phyloP scores from a whole-genome alignment of 2,888 invertebrate genomes.

The Minunthozetes semirufus region DNA sequence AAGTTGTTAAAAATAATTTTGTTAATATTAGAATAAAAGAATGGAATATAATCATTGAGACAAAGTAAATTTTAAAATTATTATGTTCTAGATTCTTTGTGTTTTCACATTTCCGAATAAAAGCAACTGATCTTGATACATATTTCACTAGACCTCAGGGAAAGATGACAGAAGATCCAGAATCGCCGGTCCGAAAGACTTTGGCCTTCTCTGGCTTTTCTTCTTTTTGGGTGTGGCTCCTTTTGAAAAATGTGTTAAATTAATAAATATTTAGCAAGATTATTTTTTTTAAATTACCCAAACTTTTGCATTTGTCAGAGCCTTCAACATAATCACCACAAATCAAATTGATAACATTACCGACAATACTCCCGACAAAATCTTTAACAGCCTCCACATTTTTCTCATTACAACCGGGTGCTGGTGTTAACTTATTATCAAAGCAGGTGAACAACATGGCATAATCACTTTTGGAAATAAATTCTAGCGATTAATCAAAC shows the following conservation, averaged over 20 bases:
- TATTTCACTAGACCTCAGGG: neutral
- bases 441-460: no score
- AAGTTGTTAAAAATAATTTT: no score
- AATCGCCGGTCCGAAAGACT: neutral
- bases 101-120: no score
- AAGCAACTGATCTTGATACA: no score
- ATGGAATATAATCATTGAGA: no score
- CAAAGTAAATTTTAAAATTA: no score
- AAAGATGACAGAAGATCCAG: neutral
- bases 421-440: no score
- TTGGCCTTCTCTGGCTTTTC: neutral
- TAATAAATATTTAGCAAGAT: neutral
- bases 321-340: neutral
- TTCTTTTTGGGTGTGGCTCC: neutral
- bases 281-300: neutral
- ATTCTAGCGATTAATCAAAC: no score
- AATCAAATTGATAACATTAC: neutral
- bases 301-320: neutral
- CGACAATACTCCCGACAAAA: neutral
- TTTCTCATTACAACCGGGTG: neutral
- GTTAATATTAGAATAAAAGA: no score
- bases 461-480: no score
- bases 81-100: no score
- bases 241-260: no score
- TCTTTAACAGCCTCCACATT: neutral